A percentile compares a stretch with the other conserved stretches of the same genome.
Evolutionary conservation across 2,113 vertebrate species (phyloP).

Genomic region (Verasper variegatus): DNA sequence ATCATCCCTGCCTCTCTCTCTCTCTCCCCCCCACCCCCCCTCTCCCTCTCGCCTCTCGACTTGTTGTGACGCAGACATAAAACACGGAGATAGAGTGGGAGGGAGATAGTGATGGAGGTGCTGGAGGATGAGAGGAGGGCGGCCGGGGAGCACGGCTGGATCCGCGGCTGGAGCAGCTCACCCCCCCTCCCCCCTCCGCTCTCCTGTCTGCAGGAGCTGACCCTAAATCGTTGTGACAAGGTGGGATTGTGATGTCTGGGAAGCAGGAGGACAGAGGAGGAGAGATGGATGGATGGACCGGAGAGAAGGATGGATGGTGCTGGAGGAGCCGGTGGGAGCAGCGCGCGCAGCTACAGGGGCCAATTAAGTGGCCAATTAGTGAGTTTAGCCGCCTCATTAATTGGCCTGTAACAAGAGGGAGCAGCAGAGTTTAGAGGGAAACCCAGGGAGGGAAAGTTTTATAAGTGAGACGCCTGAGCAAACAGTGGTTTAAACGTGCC

Average conservation of each 20-base stretch:
- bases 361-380: constrained; percentile 79
- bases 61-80: constrained; percentile 90
- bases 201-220: constrained; percentile 49
- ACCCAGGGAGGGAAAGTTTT: constrained; percentile 57
- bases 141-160: constrained; percentile 9
- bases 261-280: neutral
- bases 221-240: constrained; percentile 69
- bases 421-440: constrained; percentile 44
- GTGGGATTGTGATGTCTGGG: constrained; percentile 57
- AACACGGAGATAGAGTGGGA: constrained; percentile 80
- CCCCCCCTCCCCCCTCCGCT: too few relatives aligned
- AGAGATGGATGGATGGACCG: too few relatives aligned
- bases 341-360: constrained; percentile 30
- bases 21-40: too few relatives aligned
- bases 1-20: constrained; percentile 79
- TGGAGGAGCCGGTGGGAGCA: constrained; percentile 27
- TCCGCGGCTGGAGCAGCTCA: too few relatives aligned
- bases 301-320: neutral
- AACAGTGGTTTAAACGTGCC: neutral
- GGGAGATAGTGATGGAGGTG: constrained; percentile 67
- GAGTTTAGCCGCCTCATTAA: constrained; percentile 76
- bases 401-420: constrained; percentile 50
- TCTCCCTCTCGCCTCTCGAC: constrained; percentile 64
- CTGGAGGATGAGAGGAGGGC: constrained; percentile 30
- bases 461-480: constrained; percentile 9